These are phyloP conservation scores for Philaethria dido DNA, from an alignment of 2,888 invertebrate species.

Conservation along the genomic window DNA sequence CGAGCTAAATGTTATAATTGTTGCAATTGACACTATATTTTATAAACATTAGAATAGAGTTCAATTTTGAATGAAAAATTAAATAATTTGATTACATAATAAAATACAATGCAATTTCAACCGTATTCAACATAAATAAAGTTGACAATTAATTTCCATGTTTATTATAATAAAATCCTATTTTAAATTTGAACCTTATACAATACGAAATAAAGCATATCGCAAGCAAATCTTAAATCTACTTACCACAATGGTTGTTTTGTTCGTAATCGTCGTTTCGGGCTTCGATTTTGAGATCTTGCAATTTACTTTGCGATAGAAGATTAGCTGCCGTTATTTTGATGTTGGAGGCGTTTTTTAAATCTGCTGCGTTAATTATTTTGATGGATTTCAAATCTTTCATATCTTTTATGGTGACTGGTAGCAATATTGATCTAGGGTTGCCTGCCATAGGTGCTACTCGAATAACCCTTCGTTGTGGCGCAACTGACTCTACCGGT, in stretches of 20 bases:
- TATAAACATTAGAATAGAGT: background rate
- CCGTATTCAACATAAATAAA: background rate
- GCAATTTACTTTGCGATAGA: constrained; percentile 75
- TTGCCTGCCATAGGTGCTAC: constrained; percentile 80
- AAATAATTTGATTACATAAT: background rate
- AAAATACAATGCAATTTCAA: background rate
- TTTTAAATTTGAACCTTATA: constrained; percentile 15
- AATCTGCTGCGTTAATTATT: constrained; percentile 87
- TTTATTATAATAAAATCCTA: background rate
- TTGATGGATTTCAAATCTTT: constrained; percentile 89
- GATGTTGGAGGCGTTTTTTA: constrained; percentile 81
- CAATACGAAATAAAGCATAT: background rate
- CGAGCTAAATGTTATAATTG: background rate
- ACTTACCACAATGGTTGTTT: constrained; percentile 71
- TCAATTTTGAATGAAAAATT: background rate
- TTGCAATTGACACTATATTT: background rate
- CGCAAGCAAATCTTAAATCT: background rate
- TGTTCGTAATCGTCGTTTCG: constrained; percentile 70
- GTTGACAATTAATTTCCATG: background rate
- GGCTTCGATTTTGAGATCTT: constrained; percentile 67
- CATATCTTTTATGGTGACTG: constrained; percentile 87
- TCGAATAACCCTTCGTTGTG: constrained; percentile 71
- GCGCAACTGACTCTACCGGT: constrained; percentile 73
- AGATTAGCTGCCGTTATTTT: constrained; percentile 80
- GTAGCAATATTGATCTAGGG: constrained; percentile 87